Conservation (phyloP, 1,140 invertebrate genomes). For the Lucilia sericata region DNA sequence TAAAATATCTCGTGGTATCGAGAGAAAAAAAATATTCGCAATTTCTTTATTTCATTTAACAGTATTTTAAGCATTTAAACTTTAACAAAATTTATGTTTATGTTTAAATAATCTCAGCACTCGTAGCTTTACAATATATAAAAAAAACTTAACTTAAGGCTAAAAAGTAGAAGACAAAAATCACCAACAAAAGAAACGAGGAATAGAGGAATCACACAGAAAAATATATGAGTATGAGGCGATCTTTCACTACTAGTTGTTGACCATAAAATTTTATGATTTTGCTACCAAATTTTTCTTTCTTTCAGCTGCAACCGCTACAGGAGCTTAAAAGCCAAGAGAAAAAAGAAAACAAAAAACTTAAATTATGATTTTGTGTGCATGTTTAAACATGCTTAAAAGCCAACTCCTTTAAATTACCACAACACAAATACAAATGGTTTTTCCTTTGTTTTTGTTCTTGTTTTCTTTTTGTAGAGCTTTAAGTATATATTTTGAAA, state of each 20-base stretch:
- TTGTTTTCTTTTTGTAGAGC: background rate
- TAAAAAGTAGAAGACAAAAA: background rate
- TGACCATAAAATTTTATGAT: conserved; percentile 40
- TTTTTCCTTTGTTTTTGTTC: background rate
- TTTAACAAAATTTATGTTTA: too few species aligned
- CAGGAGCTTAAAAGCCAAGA: background rate
- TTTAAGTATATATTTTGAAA: background rate
- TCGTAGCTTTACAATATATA: too few species aligned
- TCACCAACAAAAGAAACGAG: too few species aligned
- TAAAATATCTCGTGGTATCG: too few species aligned
- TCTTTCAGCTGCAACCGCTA: background rate
- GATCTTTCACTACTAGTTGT: conserved; percentile 27
- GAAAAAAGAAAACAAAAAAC: background rate
- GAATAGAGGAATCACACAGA: background rate
- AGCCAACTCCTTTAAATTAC: background rate
- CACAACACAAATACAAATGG: background rate
- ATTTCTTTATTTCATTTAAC: too few species aligned
- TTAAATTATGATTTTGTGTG: background rate
- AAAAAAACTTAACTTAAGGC: background rate
- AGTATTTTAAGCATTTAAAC: too few species aligned
- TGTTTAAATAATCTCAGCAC: too few species aligned
- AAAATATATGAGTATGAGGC: background rate
- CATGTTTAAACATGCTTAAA: background rate
- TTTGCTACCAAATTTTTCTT: conserved; percentile 36
- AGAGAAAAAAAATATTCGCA: too few species aligned